Evolutionary conservation across 2,888 invertebrate genomes (phyloP).

Genomic region (Glaucopsyche alexis): DNA sequence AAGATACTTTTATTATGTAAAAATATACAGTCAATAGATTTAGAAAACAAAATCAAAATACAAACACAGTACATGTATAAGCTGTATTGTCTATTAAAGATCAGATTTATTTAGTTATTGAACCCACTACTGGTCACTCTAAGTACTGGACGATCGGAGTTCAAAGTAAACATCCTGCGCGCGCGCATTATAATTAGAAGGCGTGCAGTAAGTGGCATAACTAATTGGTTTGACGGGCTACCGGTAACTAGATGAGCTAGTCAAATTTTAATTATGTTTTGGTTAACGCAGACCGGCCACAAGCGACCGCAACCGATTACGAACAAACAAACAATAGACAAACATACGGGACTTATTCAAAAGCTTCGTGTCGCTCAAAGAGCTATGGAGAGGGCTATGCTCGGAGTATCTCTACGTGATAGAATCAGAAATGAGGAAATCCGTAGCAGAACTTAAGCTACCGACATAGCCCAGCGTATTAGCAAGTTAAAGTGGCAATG

Average conservation of each 20-base stretch:
- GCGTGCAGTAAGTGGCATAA: slow-evolving; percentile 28
- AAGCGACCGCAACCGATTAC: neutral
- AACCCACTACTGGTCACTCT: neutral
- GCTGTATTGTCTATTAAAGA: neutral
- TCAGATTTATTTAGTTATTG: neutral
- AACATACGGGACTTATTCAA: too few relatives aligned
- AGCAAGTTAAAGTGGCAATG: too few relatives aligned
- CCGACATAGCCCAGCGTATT: too few relatives aligned
- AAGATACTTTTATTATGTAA: too few relatives aligned
- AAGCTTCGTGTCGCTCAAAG: too few relatives aligned
- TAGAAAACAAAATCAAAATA: too few relatives aligned
- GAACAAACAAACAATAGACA: too few relatives aligned
- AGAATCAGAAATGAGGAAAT: too few relatives aligned
- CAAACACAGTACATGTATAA: neutral
- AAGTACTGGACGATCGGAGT: neutral
- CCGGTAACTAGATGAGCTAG: slow-evolving; percentile 16
- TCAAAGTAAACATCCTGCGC: neutral
- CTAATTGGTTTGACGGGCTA: slow-evolving; percentile 29
- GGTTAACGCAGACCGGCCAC: slow-evolving; percentile 4
- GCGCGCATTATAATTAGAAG: slow-evolving; percentile 20
- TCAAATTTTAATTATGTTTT: slow-evolving; percentile 28
- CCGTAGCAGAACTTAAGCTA: too few relatives aligned
- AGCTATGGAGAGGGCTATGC: too few relatives aligned
- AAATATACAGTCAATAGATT: too few relatives aligned
- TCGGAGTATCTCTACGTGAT: too few relatives aligned